Evolutionary conservation across 2,888 invertebrate genomes (phyloP), one percentile per base, ranked within the genome.

Genomic region (Resseliella maxima): DNA sequence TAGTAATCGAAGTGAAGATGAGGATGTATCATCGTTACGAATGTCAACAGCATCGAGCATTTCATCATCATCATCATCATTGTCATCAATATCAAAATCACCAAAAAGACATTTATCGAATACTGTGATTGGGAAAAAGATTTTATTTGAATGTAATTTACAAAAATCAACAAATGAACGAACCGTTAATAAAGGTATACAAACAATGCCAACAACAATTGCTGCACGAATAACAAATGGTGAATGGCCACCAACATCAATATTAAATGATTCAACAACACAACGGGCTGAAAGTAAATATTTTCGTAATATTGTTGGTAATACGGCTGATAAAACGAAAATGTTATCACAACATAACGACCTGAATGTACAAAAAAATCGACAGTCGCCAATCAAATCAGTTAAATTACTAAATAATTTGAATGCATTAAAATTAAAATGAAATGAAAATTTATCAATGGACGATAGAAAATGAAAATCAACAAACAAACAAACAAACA

Each of bases 371-470:
- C 85, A 41, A 85, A 85, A 41, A 2, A 85, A 41, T 18, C 35
- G 81, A 81, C 5, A 35, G 8, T 85, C 45, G n/a, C 85, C 85
- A n/a, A 41, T 41, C 24, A 85, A 41, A 85, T 85, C 85, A 24
- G 41, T 85, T 6, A 45, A 85, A 85, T 24, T 85, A 21, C 41
- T 85, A 21, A 85, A 85, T 85, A 85, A 85, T 45, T 85, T 85
- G n/a, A 85, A 85, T 85, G 85, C 36, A 41, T 41, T 85, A 41
- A 85, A 85, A 15, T 85, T 38, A 41, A 85, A 85, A 15, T 59
- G 12, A 59, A 15, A 50, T 21, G 8, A 50, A 12, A 18, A 50
- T 50, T 50, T 41, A 8, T 5, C 41, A 41, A 8, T 41, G 41
- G 41, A 5, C 6, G 5, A 41, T 8, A 41, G 12, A 41, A 41